phyloP scores from a whole-genome alignment of 2,797 vertebrate species.

The Gallinago stenura region DNA sequence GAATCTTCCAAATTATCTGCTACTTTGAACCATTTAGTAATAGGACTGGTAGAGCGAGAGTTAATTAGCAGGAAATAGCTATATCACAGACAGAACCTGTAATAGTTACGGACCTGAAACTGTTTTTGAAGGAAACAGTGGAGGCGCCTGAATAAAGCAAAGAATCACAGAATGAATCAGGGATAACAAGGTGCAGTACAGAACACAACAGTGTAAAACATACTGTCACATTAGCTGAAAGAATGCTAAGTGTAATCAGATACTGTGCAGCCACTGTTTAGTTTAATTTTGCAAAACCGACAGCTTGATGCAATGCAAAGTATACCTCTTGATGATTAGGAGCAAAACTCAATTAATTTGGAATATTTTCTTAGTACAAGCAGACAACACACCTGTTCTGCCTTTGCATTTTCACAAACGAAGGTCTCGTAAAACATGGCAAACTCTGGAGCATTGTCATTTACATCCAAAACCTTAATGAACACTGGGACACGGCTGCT shows the following conservation, averaged over 20 bases:
- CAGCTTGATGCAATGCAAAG: not conserved
- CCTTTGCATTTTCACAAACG: constrained; percentile 93
- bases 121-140: not conserved
- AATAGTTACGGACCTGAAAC: not conserved
- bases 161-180: not conserved
- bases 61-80: not conserved
- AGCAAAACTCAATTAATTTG: constrained; percentile 3
- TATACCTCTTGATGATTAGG: not conserved
- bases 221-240: not conserved
- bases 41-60: not conserved
- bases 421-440: constrained; percentile 92
- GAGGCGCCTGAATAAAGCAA: not conserved
- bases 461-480: constrained; percentile 91
- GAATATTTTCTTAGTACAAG: not conserved
- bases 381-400: constrained; percentile 88
- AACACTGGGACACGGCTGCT: constrained; percentile 88
- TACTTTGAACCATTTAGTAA: not conserved
- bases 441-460: constrained; percentile 94
- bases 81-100: not conserved
- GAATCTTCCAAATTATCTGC: not conserved
- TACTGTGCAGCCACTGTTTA: not conserved
- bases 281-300: constrained; percentile 28
- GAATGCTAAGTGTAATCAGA: constrained; percentile 1
- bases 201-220: constrained; percentile 27
- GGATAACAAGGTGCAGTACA: not conserved